These are phyloP conservation scores for Chelon labrosus DNA, from an alignment of 2,797 vertebrate genomes.

Conservation along the genomic window DNA sequence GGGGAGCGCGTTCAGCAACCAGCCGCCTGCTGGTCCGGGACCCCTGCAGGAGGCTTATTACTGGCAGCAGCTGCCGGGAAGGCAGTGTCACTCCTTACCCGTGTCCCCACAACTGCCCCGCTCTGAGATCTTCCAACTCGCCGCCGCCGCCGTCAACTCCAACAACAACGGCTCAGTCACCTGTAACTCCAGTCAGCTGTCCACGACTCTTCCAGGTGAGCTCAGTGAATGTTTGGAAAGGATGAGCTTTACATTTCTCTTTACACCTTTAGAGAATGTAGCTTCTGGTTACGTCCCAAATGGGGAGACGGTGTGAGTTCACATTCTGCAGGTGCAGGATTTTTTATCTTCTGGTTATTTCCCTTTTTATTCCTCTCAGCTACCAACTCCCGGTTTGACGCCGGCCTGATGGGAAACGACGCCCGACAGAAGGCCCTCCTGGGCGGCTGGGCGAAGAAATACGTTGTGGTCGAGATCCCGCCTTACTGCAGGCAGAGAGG, in stretches of 20 bases:
- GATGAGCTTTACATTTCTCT: background rate
- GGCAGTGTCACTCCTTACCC: slow-evolving; percentile 92
- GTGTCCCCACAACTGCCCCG: slow-evolving; percentile 90
- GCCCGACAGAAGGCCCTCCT: slow-evolving; percentile 78
- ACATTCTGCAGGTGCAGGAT: no score
- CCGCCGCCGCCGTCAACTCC: slow-evolving; percentile 68
- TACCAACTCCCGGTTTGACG: slow-evolving; percentile 79
- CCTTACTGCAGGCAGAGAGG: slow-evolving; percentile 88
- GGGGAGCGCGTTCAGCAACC: slow-evolving; percentile 79
- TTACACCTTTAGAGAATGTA: no score
- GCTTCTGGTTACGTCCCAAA: no score
- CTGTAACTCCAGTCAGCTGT: slow-evolving; percentile 56
- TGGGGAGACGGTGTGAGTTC: no score
- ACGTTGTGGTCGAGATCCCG: slow-evolving; percentile 92
- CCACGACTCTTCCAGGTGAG: slow-evolving; percentile 64
- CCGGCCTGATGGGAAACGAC: slow-evolving; percentile 78
- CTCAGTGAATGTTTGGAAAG: background rate
- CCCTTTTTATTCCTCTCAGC: slow-evolving; percentile 15
- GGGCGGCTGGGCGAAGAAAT: slow-evolving; percentile 87
- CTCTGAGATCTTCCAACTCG: slow-evolving; percentile 83
- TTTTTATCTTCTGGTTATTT: background rate
- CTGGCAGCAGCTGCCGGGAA: slow-evolving; percentile 83
- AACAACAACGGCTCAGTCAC: slow-evolving; percentile 54
- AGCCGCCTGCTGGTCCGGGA: slow-evolving; percentile 40
- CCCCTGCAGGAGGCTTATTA: slow-evolving; percentile 69